Base-by-base conservation (phyloP, 2,113 vertebrate genomes). In the Cyprinodon variegatus region DNA sequence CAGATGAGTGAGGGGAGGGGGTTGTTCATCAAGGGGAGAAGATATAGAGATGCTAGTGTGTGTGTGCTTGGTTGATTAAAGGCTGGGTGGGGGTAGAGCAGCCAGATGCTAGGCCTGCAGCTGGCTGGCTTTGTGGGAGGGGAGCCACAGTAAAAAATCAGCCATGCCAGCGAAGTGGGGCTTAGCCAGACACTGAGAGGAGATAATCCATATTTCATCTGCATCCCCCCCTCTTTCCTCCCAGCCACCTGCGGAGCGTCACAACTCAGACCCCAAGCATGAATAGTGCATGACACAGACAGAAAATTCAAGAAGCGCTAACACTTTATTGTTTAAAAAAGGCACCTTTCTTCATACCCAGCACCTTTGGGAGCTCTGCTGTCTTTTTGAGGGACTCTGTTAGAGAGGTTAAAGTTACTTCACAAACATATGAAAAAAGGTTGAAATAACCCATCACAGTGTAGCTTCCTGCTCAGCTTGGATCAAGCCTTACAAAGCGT, bases 171-270 rank as follows among this genome's bases (percentile, higher is more conserved):
- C 74, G 81, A 84, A 86, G 81, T 85, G 72, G 77, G 82, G 83
- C 82, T 90, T 88, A 91, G 74, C 78, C 81, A 83, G 84, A 83
- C 78, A 88, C 81, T 82, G 86, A 86, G 78, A 87, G 87, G 87
- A 86, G 86, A 92, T 91, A 86, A 93, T 90, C 88, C 85, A 91
- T 92, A 91, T 91, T 92, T 92, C 84, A 92, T 92, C 88, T 90
- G 78, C 81, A 83, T 85, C 87, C 87, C 84, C 82, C 75, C 83
- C 82, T 82, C 17, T 57, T 40, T 87, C 80, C 77, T 82, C 77
- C 79, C 78, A 72, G 74, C 86, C 86, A 89, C 91, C 88, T 90
- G 86, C 88, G 72, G 84, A 81, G 84, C 70, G 76, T 72, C 70
- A 82, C 78, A 85, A 76, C 83, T 66, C 72, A 69, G 75, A 73